Conservation (phyloP, 1,140 invertebrate genomes). For the Stenopsyche tienmushanensis region DNA sequence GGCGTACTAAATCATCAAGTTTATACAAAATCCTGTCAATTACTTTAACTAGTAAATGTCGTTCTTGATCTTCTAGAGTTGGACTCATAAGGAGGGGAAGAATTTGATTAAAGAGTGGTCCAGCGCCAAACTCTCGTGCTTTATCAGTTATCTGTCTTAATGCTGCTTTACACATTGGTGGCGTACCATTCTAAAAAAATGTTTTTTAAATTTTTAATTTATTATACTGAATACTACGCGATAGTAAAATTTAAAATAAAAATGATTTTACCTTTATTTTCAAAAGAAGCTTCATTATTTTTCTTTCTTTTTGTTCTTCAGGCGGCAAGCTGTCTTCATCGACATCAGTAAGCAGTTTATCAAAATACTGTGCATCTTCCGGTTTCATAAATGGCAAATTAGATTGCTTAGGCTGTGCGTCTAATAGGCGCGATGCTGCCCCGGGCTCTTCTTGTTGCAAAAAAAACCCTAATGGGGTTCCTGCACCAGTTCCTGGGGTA, state of each 20-base stretch:
- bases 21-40: slow-evolving; percentile 99
- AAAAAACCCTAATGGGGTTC: slow-evolving; percentile 92
- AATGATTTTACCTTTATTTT: slow-evolving; percentile 80
- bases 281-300: slow-evolving; percentile 97
- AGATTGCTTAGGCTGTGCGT: slow-evolving; percentile 91
- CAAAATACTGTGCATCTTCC: slow-evolving; percentile 99
- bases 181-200: slow-evolving; percentile 83
- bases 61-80: slow-evolving; percentile 97
- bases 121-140: slow-evolving; percentile 96
- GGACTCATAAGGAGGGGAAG: slow-evolving; percentile 98
- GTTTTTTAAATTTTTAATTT: background rate
- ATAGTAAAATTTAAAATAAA: background rate
- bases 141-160: slow-evolving; percentile 98
- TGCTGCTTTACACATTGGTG: slow-evolving; percentile 98
- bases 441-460: slow-evolving; percentile 86
- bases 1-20: slow-evolving; percentile 96
- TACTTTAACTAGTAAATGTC: slow-evolving; percentile 99
- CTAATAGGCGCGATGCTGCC: slow-evolving; percentile 80
- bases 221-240: too few relatives aligned
- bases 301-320: slow-evolving; percentile 97
- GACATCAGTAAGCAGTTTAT: slow-evolving; percentile 96
- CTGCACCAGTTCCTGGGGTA: slow-evolving; percentile 90
- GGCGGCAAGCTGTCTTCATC: slow-evolving; percentile 94
- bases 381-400: slow-evolving; percentile 99
- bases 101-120: slow-evolving; percentile 98